Conservation (phyloP, 35 echinoderm and acorn worm genomes). For the Amphiura filiformis region DNA sequence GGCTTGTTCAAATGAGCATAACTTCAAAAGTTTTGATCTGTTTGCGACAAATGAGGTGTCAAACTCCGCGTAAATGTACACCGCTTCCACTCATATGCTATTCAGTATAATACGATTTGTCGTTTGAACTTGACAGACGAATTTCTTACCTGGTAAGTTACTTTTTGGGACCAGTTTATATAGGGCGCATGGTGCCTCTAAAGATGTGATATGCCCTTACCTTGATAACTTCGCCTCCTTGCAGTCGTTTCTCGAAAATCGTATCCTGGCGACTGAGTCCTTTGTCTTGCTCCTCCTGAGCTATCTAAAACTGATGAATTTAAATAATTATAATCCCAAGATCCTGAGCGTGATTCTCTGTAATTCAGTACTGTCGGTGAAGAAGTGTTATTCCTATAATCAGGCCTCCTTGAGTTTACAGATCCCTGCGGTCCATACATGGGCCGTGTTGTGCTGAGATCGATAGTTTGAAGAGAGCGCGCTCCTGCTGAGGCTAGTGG, state of each 20-base stretch:
- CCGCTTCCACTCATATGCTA: no score
- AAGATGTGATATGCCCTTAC: no score
- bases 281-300: slow-evolving; percentile 13
- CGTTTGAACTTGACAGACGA: no score
- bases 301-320: not conserved
- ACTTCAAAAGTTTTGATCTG: no score
- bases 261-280: slow-evolving; percentile 37
- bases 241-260: slow-evolving; percentile 38
- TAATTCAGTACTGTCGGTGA: not conserved
- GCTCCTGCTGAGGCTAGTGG: not conserved
- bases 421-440: slow-evolving; percentile 31
- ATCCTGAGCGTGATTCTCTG: not conserved
- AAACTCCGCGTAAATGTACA: no score
- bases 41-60: no score
- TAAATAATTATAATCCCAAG: not conserved
- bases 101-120: no score
- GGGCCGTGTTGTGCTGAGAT: slow-evolving; percentile 16
- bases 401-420: slow-evolving; percentile 8
- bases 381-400: not conserved
- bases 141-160: no score
- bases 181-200: no score
- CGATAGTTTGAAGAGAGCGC: not conserved
- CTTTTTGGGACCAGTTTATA: no score
- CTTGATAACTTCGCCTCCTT: slow-evolving; percentile 30
- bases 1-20: no score